Conservation (phyloP, 2,113 vertebrate genomes). For the Herpetotheres cachinnans region DNA sequence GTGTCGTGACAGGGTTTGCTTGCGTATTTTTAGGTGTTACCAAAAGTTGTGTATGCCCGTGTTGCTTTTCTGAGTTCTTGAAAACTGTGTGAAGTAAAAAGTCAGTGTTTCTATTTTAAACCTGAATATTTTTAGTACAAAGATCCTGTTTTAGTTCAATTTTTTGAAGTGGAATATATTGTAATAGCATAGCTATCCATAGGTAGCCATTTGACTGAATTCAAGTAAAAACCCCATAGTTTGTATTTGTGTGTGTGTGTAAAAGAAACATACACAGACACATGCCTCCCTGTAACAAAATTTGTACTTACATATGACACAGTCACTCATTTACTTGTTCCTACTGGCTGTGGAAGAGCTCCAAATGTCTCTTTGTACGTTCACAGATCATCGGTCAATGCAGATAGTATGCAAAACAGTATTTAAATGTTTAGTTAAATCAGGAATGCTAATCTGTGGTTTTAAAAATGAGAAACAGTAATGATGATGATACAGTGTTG, state of each 20-base stretch:
- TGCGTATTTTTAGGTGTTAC: accelerated
- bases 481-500: not conserved
- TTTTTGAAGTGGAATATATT: not conserved
- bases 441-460: constrained; percentile 1
- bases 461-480: not conserved
- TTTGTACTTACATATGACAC: not conserved
- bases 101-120: accelerated
- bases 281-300: not conserved
- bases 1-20: not conserved
- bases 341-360: not conserved
- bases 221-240: accelerated
- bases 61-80: not conserved
- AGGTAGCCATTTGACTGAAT: not conserved
- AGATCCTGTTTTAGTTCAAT: accelerated
- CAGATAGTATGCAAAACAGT: not conserved
- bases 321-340: not conserved
- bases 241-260: not conserved
- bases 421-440: constrained; percentile 29
- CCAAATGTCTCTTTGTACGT: not conserved
- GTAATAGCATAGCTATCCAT: not conserved
- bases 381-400: not conserved
- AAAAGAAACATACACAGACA: not conserved
- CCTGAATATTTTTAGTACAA: not conserved
- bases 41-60: not conserved
- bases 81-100: not conserved